A percentile compares a stretch with the other conserved stretches of the same genome.
Conservation (phyloP, 2,888 invertebrate species). For the Vannuccia rotundouncinata region DNA sequence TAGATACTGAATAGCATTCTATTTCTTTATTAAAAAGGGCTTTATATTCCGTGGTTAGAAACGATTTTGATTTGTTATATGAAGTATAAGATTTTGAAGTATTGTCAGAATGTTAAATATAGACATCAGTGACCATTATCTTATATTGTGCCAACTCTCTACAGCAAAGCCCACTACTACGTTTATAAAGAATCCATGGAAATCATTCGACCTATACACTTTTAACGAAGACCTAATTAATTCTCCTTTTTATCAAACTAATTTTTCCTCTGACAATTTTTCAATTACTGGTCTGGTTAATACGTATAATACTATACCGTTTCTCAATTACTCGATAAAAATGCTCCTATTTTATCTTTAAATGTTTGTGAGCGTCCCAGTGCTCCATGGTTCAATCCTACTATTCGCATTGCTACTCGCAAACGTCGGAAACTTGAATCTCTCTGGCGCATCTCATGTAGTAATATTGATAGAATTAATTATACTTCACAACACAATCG, state of each 20-base stretch:
- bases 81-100: too few species aligned
- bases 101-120: too few species aligned
- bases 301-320: neutral
- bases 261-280: neutral
- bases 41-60: too few species aligned
- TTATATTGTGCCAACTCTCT: too few species aligned
- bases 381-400: neutral
- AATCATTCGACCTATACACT: neutral
- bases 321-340: neutral
- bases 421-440: neutral
- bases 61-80: too few species aligned
- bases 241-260: neutral
- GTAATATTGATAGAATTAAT: neutral
- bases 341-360: neutral
- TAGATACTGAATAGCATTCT: too few species aligned
- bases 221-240: neutral
- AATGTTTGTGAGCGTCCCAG: neutral
- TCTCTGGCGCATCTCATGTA: neutral
- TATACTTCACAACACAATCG: neutral
- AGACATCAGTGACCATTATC: too few species aligned
- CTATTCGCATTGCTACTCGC: neutral
- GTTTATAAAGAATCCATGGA: too few species aligned
- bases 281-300: neutral
- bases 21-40: too few species aligned
- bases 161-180: too few species aligned